phyloP scores from a whole-genome alignment of 2,888 invertebrate species.

The Lucinisca nassula region DNA sequence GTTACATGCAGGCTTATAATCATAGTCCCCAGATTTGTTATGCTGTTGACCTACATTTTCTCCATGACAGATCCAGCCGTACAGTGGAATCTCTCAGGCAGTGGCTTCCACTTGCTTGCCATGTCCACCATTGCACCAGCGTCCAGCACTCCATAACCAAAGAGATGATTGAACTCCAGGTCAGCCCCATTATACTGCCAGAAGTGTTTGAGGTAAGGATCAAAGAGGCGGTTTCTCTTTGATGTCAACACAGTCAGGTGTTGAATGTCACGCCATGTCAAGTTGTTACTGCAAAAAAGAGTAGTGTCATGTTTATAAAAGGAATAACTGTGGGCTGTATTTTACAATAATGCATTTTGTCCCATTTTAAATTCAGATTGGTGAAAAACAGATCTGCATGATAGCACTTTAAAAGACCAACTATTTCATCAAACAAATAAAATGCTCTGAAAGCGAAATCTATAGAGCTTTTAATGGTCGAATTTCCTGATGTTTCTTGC shows the following conservation, averaged over 20 bases:
- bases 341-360: too few species aligned
- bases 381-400: too few species aligned
- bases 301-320: too few species aligned
- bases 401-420: too few species aligned
- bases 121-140: conserved; percentile 99
- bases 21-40: too few species aligned
- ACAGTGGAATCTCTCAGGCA: conserved; percentile 99
- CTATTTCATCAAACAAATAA: too few species aligned
- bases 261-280: conserved; percentile 99
- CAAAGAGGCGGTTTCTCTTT: conserved; percentile 98
- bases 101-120: conserved; percentile 98
- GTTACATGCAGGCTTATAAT: too few species aligned
- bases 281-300: conserved; percentile 91
- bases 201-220: conserved; percentile 98
- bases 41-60: conserved; percentile 88
- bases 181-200: conserved; percentile 99
- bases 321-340: too few species aligned
- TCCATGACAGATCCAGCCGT: conserved; percentile 96
- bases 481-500: too few species aligned
- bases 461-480: too few species aligned
- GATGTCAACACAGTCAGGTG: conserved; percentile 99
- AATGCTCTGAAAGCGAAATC: too few species aligned
- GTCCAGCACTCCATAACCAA: conserved; percentile 99
- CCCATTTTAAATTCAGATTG: too few species aligned
- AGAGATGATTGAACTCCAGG: conserved; percentile 99